Evolutionary conservation across 2,888 invertebrate genomes (phyloP), one percentile per base, ranked within the genome.

Genomic region (Aromia moschata): DNA sequence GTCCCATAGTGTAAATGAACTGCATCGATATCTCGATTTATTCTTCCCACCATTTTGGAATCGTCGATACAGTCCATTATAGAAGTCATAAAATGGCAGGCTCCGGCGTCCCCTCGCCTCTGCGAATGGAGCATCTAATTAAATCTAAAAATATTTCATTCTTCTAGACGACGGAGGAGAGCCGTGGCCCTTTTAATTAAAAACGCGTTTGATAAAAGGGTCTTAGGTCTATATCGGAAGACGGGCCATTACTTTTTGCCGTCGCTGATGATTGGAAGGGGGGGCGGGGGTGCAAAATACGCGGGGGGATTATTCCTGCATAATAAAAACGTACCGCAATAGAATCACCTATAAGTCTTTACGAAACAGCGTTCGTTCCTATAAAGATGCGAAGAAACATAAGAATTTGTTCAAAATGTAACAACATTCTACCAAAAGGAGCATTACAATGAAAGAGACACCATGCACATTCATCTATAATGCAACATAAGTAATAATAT

Each of bases 31-130:
- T 40, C 52, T 40, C 20, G 17, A 31, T 25, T n/a, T 15, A 14
- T 5, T 1, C 41, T 30, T 52, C 52, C 52, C 57, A 44, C 57
- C 57, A 57, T 57, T 57, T 57, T 57, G 57, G 20, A 57, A 37
- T 30, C 37, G 17, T n/a, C 57, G 51, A 40, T 47, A 47, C 40
- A 49, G 57, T 49, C 57, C 33, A 43, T 49, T 45, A 43, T 36
- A 43, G 44, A 57, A 57, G 56, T 56, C 44, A 57, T 57, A 57
- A 57, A 57, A 57, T 57, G 57, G 57, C 49, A 57, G 57, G 57
- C 57, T 57, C 51, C 51, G 57, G 51, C 57, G 17, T n/a, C 49
- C 56, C 57, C 44, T 45, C 56, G 47, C 36, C n/a, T 56, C 44
- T 30, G 46, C 11, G 31, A 56, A 47, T 47, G 57, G 41, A 44